Evolutionary conservation across 1,140 invertebrate species (phyloP).

Genomic region (Pararge aegeria): DNA sequence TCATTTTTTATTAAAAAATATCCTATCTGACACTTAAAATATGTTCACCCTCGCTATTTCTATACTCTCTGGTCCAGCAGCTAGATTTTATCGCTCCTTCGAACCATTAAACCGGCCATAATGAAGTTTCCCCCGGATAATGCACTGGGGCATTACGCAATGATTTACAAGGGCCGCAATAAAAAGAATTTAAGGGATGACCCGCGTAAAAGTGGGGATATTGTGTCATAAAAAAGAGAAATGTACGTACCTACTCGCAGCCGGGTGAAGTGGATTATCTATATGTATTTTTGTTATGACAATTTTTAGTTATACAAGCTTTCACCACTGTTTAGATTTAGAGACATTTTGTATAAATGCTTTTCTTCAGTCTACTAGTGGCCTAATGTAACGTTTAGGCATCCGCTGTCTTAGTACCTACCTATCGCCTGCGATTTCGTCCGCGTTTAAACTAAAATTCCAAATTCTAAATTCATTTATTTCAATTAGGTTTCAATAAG

Average conservation of each 20-base stretch:
- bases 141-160: constrained; percentile 72
- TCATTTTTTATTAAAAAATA: too few relatives aligned
- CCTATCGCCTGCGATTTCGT: too few relatives aligned
- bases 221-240: constrained; percentile 68
- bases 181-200: constrained; percentile 79
- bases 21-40: too few relatives aligned
- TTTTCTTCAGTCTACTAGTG: too few relatives aligned
- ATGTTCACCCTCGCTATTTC: constrained; percentile 35
- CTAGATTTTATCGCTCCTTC: constrained; percentile 76
- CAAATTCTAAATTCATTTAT: too few relatives aligned
- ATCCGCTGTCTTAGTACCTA: too few relatives aligned
- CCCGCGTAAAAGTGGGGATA: constrained; percentile 60
- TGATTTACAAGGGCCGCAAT: constrained; percentile 77
- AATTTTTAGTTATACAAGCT: not conserved
- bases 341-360: too few relatives aligned
- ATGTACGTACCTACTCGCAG: constrained; percentile 28
- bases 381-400: too few relatives aligned
- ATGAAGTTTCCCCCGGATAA: constrained; percentile 77
- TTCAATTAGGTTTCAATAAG: too few relatives aligned
- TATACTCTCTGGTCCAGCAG: constrained; percentile 47
- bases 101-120: constrained; percentile 77
- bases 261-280: constrained; percentile 3
- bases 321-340: too few relatives aligned
- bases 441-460: too few relatives aligned
- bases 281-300: not conserved